phyloP scores from a whole-genome alignment of 2,888 invertebrate genomes.

The Caenorhabditis macrosperma region DNA sequence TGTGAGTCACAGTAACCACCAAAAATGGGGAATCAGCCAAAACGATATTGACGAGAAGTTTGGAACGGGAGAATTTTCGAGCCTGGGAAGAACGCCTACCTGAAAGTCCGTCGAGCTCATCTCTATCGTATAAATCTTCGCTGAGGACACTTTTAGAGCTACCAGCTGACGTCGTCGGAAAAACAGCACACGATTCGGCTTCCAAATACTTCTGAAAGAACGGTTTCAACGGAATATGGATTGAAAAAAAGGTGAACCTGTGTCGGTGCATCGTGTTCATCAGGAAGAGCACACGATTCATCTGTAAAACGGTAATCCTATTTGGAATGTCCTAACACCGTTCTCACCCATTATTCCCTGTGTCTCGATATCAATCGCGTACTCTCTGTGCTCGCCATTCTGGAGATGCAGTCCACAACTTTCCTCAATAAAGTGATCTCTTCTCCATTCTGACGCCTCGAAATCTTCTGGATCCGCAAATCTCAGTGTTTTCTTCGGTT shows the following conservation, averaged over 20 bases:
- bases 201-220: constrained; percentile 24
- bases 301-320: neutral
- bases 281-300: neutral
- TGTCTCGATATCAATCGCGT: constrained; percentile 47
- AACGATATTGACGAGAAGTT: constrained; percentile 8
- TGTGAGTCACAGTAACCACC: constrained; percentile 46
- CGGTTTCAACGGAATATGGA: neutral
- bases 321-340: neutral
- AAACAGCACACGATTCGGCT: constrained; percentile 19
- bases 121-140: constrained; percentile 19
- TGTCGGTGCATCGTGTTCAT: constrained; percentile 2
- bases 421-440: constrained; percentile 38
- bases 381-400: constrained; percentile 12
- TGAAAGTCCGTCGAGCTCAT: constrained; percentile 33
- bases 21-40: constrained; percentile 16
- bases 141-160: neutral
- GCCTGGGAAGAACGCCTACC: constrained; percentile 5
- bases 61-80: neutral
- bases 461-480: constrained; percentile 24
- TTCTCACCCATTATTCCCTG: neutral
- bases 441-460: constrained; percentile 1
- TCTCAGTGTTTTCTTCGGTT: constrained; percentile 21
- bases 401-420: constrained; percentile 26
- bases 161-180: neutral
- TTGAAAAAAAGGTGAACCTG: constrained; percentile 3